A percentile compares a stretch with the other conserved stretches of the same genome.
These are phyloP conservation scores for Caerostris extrusa DNA, from an alignment of 1,140 invertebrate species.

Conservation along the genomic window DNA sequence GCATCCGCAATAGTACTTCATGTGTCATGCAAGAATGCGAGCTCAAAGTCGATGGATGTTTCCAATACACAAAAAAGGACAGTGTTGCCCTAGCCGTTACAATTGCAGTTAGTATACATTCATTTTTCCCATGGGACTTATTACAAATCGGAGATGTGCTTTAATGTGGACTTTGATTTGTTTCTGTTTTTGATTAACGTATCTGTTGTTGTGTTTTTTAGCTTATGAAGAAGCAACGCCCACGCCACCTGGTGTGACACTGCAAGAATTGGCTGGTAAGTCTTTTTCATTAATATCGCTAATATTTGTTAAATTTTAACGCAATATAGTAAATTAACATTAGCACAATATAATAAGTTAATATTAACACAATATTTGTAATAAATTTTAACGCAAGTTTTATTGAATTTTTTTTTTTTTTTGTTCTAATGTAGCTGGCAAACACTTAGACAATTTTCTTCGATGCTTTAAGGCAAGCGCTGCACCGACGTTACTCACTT, in stretches of 20 bases:
- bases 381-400: no score
- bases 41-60: conserved; percentile 93
- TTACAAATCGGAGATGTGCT: background rate
- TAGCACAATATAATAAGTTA: no score
- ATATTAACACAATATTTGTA: no score
- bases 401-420: no score
- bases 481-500: no score
- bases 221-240: conserved; percentile 71
- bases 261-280: conserved; percentile 57
- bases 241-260: conserved; percentile 71
- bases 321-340: no score
- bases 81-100: conserved; percentile 91
- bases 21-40: conserved; percentile 98
- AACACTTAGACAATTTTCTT: no score
- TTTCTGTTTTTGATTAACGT: background rate
- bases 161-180: background rate
- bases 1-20: conserved; percentile 94
- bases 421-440: no score
- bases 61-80: conserved; percentile 91
- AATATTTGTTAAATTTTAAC: no score
- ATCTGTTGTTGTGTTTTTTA: conserved; percentile 17
- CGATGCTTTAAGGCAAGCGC: no score
- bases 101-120: conserved; percentile 81
- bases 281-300: background rate
- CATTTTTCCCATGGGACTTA: background rate